Base-by-base conservation (phyloP, 2,113 vertebrate species). In the Myiagra hebetior region DNA sequence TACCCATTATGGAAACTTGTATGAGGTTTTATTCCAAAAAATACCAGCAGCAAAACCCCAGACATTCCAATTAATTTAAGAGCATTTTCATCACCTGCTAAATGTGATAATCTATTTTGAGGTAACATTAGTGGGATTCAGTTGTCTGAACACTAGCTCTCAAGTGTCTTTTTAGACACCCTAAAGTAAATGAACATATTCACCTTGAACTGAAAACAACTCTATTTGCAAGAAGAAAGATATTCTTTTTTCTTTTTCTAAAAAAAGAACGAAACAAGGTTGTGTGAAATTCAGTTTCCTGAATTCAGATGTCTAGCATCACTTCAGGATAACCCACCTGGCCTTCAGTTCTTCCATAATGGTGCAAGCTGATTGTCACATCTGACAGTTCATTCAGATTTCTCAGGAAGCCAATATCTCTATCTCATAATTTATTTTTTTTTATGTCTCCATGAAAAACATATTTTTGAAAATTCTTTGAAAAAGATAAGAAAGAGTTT, bases 31-130 rank as follows among this genome's bases (percentile, higher is more conserved):
- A 69, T 86, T 92, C 35, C 30, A 85, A 44, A 47, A 52, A 35
- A 57, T 26, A 26, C 1, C 22, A 22, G 2, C 11, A 64, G 2
- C 5, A 82, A 14, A 49, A 22, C 4, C 1, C 11, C 11, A 64
- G 10, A 17, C 3, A 68, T 11, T 9, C 2, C 7, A 79, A 53
- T 28, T 85, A 81, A 41, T 46, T 59, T 50, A 70, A 47, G n/a
- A 76, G 12, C 7, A 44, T 86, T 84, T 80, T 79, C 18, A 35
- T 23, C 26, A 44, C 20, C 15, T 56, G 11, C 10, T 49, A 49
- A 77, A 80, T 12, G 5, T 65, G 23, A 20, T 6, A 31, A 76
- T 86, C 14, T 64, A 5, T 73, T 77, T 39, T 52, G 28, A 59
- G 15, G 23, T 37, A 82, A 30, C 2, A 31, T 12, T 70, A 19